Evolutionary conservation across 1,140 invertebrate genomes (phyloP), one percentile per base, ranked within the genome.

Genomic region (Hydropsyche tenuis): DNA sequence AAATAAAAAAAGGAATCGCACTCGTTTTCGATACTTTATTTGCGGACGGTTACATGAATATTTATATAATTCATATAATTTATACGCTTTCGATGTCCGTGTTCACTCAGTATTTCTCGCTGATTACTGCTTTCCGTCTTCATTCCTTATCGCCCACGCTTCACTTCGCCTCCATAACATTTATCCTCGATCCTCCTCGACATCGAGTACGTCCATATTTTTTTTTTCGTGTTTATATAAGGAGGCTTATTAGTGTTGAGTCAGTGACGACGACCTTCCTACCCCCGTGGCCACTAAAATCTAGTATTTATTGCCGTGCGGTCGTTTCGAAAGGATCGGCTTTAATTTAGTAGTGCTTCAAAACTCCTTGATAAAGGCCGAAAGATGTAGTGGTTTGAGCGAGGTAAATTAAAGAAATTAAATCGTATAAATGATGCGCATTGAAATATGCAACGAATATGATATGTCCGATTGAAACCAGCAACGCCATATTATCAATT

Each of bases 91-190:
- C 45, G 69, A 74, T 70, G 66, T 73, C 53, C 48, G 18, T 27
- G 53, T 60, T 74, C 51, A 25, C 66, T 23, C 66, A 53, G 73
- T 76, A 76, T 76, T 53, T 76, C 72, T 69, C 68, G 25, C 60
- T 76, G 75, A 76, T 76, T 76, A 76, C 75, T 73, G 68, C 75
- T 64, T 73, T 76, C 75, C 73, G 75, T 76, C 75, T 76, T 65
- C 66, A 72, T 73, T 37, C 53, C 66, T 76, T 76, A 73, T 76
- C 75, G 71, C 75, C 75, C 74, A 75, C 74, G 65, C 56, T 14
- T 5, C 14, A 14, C 20, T 42, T 48, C 43, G 42, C 56, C 11
- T 45, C 30, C 69, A 56, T 22, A 51, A 68, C 43, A 37, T 37
- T 37, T 37, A 37, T 37, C 9, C n/a, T n/a, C n/a, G n/a, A n/a